phyloP scores from a whole-genome alignment of 2,797 vertebrate genomes.

The Notolepis coatsorum region DNA sequence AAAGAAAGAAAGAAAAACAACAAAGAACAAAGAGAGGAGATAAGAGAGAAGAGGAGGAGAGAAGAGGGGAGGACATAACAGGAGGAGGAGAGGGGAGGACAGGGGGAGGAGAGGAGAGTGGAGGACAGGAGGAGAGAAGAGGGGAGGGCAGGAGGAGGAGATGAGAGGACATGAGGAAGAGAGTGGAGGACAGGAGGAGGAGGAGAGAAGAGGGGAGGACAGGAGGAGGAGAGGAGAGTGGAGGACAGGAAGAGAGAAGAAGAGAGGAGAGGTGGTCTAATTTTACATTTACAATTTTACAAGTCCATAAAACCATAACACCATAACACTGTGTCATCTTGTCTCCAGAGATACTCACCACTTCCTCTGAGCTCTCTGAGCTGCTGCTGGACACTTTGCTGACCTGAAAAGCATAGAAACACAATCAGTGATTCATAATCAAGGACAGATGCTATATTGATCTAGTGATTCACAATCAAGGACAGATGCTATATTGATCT shows the following conservation, averaged over 20 bases:
- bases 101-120: neutral
- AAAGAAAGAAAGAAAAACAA: neutral
- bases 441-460: no score
- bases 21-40: neutral
- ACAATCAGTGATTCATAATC: neutral
- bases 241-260: neutral
- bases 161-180: neutral
- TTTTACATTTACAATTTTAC: neutral
- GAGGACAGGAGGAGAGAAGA: neutral
- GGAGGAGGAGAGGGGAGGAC: neutral
- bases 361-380: slow-evolving; percentile 83
- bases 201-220: neutral
- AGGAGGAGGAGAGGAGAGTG: neutral
- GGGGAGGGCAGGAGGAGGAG: neutral
- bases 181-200: no score
- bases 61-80: neutral
- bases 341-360: slow-evolving; percentile 56
- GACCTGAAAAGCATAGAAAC: slow-evolving; percentile 55
- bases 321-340: neutral
- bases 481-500: no score
- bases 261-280: neutral
- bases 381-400: slow-evolving; percentile 67
- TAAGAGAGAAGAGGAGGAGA: neutral
- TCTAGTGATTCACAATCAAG: no score
- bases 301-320: neutral